phyloP scores from a whole-genome alignment of 2,797 vertebrate genomes.

The Acanthornis magna region DNA sequence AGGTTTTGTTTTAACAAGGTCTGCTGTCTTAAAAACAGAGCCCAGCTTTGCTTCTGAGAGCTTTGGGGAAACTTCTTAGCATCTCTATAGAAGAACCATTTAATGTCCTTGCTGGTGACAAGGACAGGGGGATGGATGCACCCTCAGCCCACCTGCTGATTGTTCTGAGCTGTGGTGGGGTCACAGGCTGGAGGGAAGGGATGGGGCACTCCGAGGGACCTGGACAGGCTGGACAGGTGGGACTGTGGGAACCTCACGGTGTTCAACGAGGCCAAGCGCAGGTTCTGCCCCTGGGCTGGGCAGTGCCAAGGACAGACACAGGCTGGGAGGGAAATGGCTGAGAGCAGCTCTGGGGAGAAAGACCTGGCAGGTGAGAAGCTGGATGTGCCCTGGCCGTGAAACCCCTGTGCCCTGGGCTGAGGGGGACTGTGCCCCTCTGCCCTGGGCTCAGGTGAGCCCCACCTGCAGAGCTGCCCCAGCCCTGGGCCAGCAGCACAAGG shows the following conservation, averaged over 20 bases:
- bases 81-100: fast-evolving
- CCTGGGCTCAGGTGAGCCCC: too few relatives aligned
- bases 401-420: too few relatives aligned
- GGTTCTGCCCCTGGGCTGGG: neutral
- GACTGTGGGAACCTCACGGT: neutral
- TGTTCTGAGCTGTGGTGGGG: neutral
- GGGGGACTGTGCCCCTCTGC: too few relatives aligned
- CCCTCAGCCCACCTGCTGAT: neutral
- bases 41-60: neutral
- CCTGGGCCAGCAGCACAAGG: too few relatives aligned
- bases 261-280: neutral
- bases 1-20: neutral
- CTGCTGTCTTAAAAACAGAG: neutral
- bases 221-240: neutral
- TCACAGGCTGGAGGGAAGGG: neutral
- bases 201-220: neutral
- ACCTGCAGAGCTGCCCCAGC: too few relatives aligned
- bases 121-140: neutral
- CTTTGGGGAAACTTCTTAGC: neutral
- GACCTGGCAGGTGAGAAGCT: too few relatives aligned
- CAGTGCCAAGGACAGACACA: neutral
- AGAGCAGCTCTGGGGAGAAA: too few relatives aligned
- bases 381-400: too few relatives aligned
- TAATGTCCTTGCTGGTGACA: neutral
- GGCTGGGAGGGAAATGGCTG: neutral